Evolutionary conservation across 1,140 invertebrate genomes (phyloP), one percentile per base, ranked within the genome.

Genomic region (Zaprionus vittiger): DNA sequence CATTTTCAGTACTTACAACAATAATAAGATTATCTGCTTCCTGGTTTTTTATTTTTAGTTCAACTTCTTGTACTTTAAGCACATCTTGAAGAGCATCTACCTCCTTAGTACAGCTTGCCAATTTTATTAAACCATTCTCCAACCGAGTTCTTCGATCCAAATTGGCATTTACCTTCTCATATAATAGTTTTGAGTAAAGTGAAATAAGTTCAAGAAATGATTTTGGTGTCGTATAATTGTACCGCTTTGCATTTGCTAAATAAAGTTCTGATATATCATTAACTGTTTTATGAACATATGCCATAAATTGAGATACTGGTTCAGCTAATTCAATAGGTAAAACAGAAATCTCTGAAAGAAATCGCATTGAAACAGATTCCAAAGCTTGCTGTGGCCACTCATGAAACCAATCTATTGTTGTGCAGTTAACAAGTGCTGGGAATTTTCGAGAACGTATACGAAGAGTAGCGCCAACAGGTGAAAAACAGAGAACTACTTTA

Each of bases 191-290:
- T 1, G 95, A 94, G 87, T 98, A 99, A 1, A 99, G 93, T 44
- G 96, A 95, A 66, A 99, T 98, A 91, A 98, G 97, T 91, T 99
- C 98, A n/a, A 99, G 93, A 93, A 99, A 99, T 3, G 97, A 97
- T 93, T 99, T 99, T 0, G 98, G 98, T 1, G 98, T 99, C 0
- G 98, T 99, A 87, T 99, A 99, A 92, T 99, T 99, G 93, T 98
- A 98, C n/a, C 98, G 94, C 26, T 95, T 95, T 80, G 99, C 98
- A 92, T 98, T 98, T 77, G 94, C 93, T 38, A 97, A 94, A 93
- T 98, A 99, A 5, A 95, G 80, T 83, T 96, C 93, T 73, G 97
- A 98, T 92, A 97, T 96, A 57, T 96, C 94, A 92, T 98, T 98
- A 0, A 99, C 98, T 28, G 96, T 96, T 54, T 95, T 95, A 86